A percentile compares a stretch with the other conserved stretches of the same genome.
phyloP scores from a whole-genome alignment of 2,113 vertebrate genomes.

The Lates calcarifer region DNA sequence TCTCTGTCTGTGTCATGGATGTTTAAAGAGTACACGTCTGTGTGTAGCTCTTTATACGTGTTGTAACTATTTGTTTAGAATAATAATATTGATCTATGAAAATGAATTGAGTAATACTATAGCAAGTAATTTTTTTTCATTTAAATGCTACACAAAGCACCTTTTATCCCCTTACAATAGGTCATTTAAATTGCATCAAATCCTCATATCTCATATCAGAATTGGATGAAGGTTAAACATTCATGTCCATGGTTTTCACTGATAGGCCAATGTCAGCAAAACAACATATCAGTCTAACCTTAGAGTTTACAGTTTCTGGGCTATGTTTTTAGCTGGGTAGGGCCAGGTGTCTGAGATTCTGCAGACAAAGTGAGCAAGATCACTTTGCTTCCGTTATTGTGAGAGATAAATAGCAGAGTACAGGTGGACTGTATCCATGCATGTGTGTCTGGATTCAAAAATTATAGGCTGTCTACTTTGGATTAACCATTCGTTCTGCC shows the following conservation, averaged over 20 bases:
- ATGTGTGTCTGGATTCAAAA: background rate
- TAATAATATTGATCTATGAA: background rate
- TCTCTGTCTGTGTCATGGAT: no score
- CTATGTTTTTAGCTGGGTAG: constrained; percentile 67
- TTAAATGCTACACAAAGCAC: background rate
- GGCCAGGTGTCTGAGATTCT: constrained; percentile 72
- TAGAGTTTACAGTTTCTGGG: constrained; percentile 85
- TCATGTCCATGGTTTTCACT: background rate
- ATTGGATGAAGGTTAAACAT: background rate
- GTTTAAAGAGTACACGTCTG: no score
- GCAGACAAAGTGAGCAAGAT: background rate
- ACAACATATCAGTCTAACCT: constrained; percentile 6
- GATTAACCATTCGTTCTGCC: constrained; percentile 95
- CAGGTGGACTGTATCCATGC: background rate
- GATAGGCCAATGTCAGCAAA: background rate
- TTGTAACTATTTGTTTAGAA: background rate
- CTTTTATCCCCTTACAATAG: background rate
- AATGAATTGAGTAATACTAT: background rate
- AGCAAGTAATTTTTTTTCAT: background rate
- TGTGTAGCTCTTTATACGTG: no score
- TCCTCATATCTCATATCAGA: background rate
- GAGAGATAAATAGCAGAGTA: background rate
- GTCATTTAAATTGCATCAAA: background rate
- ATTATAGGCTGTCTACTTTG: constrained; percentile 48
- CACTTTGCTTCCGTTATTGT: background rate